Percentiles rank a stretch among this genome's conserved stretches.
These are phyloP conservation scores for Austrolebias charrua DNA, from an alignment of 2,797 vertebrate genomes.

Conservation along the genomic window DNA sequence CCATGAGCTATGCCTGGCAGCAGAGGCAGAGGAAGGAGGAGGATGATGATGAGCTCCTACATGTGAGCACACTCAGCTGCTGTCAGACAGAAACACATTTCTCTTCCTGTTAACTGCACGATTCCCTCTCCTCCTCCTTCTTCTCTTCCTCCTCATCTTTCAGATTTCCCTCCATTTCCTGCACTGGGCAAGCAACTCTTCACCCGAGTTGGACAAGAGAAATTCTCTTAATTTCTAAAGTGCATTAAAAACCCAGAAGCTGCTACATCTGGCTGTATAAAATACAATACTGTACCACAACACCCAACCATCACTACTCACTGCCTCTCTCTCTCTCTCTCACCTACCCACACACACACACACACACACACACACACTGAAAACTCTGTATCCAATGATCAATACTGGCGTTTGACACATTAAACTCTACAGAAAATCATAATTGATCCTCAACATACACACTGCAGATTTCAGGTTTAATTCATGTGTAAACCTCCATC, in stretches of 20 bases:
- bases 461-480: constrained; percentile 48
- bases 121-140: constrained; percentile 5
- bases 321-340: too few relatives aligned
- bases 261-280: not conserved
- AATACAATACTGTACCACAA: too few relatives aligned
- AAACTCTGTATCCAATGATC: constrained; percentile 32
- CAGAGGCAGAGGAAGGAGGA: too few relatives aligned
- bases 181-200: not conserved
- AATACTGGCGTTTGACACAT: constrained; percentile 34
- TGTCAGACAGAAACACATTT: constrained; percentile 35
- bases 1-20: not conserved
- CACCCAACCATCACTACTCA: too few relatives aligned
- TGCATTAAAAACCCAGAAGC: not conserved
- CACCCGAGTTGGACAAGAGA: not conserved
- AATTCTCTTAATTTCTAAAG: constrained; percentile 11
- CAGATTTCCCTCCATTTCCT: not conserved
- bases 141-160: not conserved
- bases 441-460: constrained; percentile 43
- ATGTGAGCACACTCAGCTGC: constrained; percentile 27
- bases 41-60: too few relatives aligned
- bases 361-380: constrained; percentile 9
- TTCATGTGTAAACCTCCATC: constrained; percentile 16
- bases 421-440: constrained; percentile 37
- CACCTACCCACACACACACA: not conserved
- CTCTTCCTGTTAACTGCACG: constrained; percentile 17